These are phyloP conservation scores for Saturnia japonica DNA, from an alignment of 2,888 invertebrate genomes.

Conservation along the genomic window DNA sequence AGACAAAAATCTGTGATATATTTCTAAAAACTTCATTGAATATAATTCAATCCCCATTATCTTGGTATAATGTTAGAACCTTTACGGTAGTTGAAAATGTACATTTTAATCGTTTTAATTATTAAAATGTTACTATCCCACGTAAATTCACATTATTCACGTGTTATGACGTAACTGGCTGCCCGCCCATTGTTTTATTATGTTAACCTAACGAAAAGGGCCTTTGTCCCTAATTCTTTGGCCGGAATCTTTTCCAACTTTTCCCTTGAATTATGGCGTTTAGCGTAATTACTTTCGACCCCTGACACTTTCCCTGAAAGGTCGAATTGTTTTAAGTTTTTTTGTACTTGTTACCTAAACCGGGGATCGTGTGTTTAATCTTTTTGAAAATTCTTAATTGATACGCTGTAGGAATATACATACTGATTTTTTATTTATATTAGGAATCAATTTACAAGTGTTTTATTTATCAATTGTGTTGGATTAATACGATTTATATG, in stretches of 20 bases:
- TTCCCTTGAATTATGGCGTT: conserved; percentile 67
- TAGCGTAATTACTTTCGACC: conserved; percentile 64
- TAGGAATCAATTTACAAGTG: background rate
- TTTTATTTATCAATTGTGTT: background rate
- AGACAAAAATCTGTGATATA: too few relatives aligned
- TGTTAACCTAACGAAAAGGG: conserved; percentile 54
- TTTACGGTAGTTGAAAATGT: background rate
- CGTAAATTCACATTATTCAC: conserved; percentile 2
- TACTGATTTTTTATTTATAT: background rate
- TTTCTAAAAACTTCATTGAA: background rate
- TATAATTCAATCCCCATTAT: background rate
- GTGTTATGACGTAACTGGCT: conserved; percentile 12
- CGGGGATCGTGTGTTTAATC: conserved; percentile 8
- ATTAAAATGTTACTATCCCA: background rate
- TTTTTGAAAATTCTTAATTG: conserved; percentile 5
- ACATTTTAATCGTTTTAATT: background rate
- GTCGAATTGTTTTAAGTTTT: conserved; percentile 43
- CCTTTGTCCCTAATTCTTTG: conserved; percentile 62
- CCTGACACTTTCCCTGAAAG: conserved; percentile 45
- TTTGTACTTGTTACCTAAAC: conserved; percentile 22
- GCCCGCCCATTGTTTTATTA: conserved; percentile 59
- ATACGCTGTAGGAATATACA: background rate
- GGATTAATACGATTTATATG: too few relatives aligned
- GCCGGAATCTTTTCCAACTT: conserved; percentile 68
- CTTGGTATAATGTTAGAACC: background rate